phyloP scores from a whole-genome alignment of 2,888 invertebrate genomes.

The Cryptus armator region DNA sequence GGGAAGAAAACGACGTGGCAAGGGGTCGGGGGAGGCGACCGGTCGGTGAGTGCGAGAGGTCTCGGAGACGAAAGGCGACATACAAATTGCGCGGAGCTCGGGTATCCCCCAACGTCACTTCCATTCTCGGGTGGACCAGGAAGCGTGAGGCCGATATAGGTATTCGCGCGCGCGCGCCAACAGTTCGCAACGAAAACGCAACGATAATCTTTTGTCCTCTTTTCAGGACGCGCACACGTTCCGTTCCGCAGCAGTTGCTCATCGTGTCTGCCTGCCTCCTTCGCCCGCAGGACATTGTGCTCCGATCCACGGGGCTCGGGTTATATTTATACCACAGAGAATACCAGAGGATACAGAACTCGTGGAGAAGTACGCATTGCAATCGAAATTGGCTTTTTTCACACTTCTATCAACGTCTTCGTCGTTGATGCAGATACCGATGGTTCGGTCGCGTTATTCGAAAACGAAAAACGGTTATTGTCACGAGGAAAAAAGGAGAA shows the following conservation, averaged over 20 bases:
- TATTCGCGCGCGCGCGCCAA: constrained; percentile 47
- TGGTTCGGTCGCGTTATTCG: background rate
- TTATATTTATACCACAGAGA: constrained; percentile 52
- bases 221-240: constrained; percentile 20
- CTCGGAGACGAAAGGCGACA: constrained; percentile 68
- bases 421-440: background rate
- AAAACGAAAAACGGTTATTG: background rate
- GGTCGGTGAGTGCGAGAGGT: constrained; percentile 48
- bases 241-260: constrained; percentile 33
- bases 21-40: constrained; percentile 21
- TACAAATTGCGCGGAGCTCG: constrained; percentile 66
- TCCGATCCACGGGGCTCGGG: constrained; percentile 35
- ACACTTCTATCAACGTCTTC: constrained; percentile 37
- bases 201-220: constrained; percentile 66
- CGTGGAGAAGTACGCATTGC: constrained; percentile 48
- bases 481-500: background rate
- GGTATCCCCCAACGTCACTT: constrained; percentile 70
- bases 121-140: constrained; percentile 72
- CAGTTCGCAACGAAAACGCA: constrained; percentile 55
- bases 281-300: constrained; percentile 41
- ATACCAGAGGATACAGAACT: constrained; percentile 46
- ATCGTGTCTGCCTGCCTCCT: constrained; percentile 12
- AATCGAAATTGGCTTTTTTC: constrained; percentile 66
- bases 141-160: constrained; percentile 64
- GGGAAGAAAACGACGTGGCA: constrained; percentile 35